Percentiles rank a stretch among this genome's conserved stretches.
Evolutionary conservation across 2,888 invertebrate genomes (phyloP).

Genomic region (Drosophila niveifrons): DNA sequence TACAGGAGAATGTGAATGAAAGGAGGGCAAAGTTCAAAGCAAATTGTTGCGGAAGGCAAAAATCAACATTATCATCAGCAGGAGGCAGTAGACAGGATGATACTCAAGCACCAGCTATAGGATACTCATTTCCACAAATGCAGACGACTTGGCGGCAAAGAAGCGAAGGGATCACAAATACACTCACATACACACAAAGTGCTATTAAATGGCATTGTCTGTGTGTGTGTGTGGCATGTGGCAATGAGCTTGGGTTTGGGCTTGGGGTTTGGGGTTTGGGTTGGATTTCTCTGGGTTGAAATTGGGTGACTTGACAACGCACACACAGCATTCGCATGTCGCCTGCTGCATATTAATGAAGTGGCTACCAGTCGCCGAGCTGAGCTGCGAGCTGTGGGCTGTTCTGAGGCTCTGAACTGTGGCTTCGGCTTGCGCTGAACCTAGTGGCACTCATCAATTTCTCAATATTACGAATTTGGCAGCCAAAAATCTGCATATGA

Average conservation of each 20-base stretch:
- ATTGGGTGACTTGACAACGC: constrained; percentile 51
- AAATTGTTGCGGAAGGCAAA: constrained; percentile 81
- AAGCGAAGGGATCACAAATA: constrained; percentile 29
- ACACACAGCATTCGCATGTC: constrained; percentile 64
- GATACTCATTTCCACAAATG: constrained; percentile 69
- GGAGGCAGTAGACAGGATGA: constrained; percentile 37
- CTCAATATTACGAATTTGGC: constrained; percentile 70
- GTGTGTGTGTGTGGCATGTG: constrained; percentile 32
- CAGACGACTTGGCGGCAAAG: constrained; percentile 42
- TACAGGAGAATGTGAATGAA: neutral
- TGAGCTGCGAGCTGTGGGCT: neutral
- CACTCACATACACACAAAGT: constrained; percentile 3
- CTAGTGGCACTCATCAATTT: constrained; percentile 68
- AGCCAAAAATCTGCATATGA: constrained; percentile 70
- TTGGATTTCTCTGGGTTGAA: constrained; percentile 11
- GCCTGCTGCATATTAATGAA: constrained; percentile 78
- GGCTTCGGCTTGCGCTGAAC: neutral
- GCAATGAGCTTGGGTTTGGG: constrained; percentile 2
- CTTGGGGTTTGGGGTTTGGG: constrained; percentile 3
- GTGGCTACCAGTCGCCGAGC: constrained; percentile 51
- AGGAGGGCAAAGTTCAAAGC: constrained; percentile 70
- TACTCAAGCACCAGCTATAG: constrained; percentile 53
- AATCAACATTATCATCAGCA: constrained; percentile 79
- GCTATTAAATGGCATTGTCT: constrained; percentile 42
- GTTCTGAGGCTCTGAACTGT: neutral